Evolutionary conservation across 2,113 vertebrate genomes (phyloP).

Genomic region (Cepphus grylle): DNA sequence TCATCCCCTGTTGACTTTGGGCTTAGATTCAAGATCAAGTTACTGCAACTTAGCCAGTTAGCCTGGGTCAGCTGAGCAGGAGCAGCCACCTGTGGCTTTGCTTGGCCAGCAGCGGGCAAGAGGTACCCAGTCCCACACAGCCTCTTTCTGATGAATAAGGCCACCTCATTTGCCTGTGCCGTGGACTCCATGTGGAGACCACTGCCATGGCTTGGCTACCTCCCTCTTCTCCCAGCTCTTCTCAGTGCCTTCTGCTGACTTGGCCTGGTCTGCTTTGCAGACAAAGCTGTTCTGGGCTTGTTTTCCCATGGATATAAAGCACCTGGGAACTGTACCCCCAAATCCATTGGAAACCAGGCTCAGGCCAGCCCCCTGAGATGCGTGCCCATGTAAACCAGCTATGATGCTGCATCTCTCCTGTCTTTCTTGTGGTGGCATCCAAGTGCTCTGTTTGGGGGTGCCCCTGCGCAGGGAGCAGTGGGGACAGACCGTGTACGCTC

Average conservation of each 20-base stretch:
- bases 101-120: background rate
- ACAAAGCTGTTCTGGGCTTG: background rate
- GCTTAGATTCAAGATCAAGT: background rate
- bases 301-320: background rate
- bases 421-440: background rate
- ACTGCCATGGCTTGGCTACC: fast-evolving
- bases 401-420: fast-evolving
- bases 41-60: background rate
- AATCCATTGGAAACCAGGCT: background rate
- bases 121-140: background rate
- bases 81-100: background rate
- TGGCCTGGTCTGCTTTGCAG: background rate
- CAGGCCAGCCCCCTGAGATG: background rate
- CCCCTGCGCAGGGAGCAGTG: fast-evolving
- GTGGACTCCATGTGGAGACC: background rate
- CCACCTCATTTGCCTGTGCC: background rate
- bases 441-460: background rate
- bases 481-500: fast-evolving
- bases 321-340: background rate
- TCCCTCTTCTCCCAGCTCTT: background rate
- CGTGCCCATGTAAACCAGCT: fast-evolving
- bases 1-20: background rate
- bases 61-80: background rate
- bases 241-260: fast-evolving
- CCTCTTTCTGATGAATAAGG: background rate